These are phyloP conservation scores for Perca schrenkii DNA, from an alignment of 2,113 vertebrate genomes.

Conservation along the genomic window DNA sequence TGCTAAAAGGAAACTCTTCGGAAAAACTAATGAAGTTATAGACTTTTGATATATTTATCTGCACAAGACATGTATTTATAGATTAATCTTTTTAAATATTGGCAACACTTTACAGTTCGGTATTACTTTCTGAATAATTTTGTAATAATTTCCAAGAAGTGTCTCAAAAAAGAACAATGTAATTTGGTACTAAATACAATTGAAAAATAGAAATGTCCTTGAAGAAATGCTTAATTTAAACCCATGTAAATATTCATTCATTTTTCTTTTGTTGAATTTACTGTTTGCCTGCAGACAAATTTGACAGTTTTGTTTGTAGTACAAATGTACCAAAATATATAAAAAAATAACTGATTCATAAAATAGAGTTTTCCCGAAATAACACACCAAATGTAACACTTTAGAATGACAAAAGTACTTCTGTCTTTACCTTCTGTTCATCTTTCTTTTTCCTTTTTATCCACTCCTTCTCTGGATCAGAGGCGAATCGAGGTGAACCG, in stretches of 20 bases:
- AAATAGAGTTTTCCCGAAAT: too few relatives aligned
- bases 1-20: not conserved
- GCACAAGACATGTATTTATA: not conserved
- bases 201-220: not conserved
- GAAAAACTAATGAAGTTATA: not conserved
- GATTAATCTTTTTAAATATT: not conserved
- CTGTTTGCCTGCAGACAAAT: not conserved
- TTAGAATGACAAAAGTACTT: not conserved
- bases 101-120: not conserved
- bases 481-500: constrained; percentile 77
- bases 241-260: not conserved
- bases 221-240: not conserved
- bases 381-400: not conserved
- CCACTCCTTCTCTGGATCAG: constrained; percentile 50
- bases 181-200: not conserved
- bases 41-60: not conserved
- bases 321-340: too few relatives aligned
- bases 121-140: not conserved
- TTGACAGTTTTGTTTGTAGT: not conserved
- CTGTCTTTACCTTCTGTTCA: not conserved
- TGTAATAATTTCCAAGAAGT: not conserved
- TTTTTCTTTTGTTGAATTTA: not conserved
- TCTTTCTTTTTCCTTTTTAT: not conserved
- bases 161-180: not conserved
- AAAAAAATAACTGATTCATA: too few relatives aligned